Base-by-base conservation (phyloP, 2,797 vertebrate species). In the Danio aesculapii region DNA sequence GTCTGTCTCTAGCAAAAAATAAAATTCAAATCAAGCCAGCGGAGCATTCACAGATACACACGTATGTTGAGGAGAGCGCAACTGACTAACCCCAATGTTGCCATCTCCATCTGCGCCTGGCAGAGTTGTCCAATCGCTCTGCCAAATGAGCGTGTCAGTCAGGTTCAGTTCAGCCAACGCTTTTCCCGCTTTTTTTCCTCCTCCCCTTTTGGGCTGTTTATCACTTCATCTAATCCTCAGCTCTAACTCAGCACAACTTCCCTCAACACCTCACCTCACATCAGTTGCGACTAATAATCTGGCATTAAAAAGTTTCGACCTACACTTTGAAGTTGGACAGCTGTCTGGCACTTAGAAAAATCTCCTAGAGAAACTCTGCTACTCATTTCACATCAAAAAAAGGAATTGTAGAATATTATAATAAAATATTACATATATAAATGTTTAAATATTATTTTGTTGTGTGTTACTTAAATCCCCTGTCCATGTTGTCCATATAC, bases 81-180 rank as follows among this genome's bases (percentile, higher is more conserved):
- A 84, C 81, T 82, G 87, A 86, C 86, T 71, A 84, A 86, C 77
- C 85, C 75, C 76, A 71, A 70, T 49, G 81, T 88, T 88, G 90
- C 90, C 89, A 90, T 90, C 85, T 90, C 90, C 90, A 85, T 91
- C 92, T 89, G 87, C 86, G 84, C 89, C 84, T 89, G 88, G 89
- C 85, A 87, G 88, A 86, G 87, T 89, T 17, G 41, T 68, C 81
- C 70, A 61, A 41, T 47, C 14, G 70, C 39, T 39, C 50, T 85
- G 86, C 81, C 81, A 84, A 81, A 84, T 70, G 77, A 77, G 59
- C 58, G 16, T 79, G 79, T 85, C 82, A 87, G 77, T 83, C 85
- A 87, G 73, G 57, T 83, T 77, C 74, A 85, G 77, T 80, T 82
- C 81, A 84, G 71, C 81, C 85, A 85, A 80, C 81, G 62, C 76